Percentiles rank a stretch among this genome's conserved stretches.
These are phyloP conservation scores for Sesamia inferens DNA, from an alignment of 2,888 invertebrate genomes.

Conservation along the genomic window DNA sequence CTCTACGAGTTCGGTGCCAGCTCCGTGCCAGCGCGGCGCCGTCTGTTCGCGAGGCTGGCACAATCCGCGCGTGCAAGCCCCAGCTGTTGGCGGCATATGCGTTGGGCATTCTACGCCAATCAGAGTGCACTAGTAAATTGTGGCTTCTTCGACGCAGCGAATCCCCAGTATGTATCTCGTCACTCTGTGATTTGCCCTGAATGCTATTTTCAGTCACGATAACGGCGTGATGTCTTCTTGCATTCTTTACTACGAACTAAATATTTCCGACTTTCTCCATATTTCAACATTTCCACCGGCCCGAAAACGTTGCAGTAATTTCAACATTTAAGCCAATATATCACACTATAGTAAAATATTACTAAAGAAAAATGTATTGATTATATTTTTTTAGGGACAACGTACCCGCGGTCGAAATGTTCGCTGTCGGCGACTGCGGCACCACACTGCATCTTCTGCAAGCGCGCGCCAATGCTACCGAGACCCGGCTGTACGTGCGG, in stretches of 20 bases:
- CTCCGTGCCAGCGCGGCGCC: slow-evolving; percentile 29
- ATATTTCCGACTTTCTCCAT: neutral
- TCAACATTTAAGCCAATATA: neutral
- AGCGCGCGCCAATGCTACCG: slow-evolving; percentile 15
- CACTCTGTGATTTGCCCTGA: neutral
- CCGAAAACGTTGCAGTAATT: neutral
- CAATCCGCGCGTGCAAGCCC: rapidly evolving
- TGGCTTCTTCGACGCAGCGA: slow-evolving; percentile 6
- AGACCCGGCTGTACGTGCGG: neutral
- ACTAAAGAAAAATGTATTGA: neutral
- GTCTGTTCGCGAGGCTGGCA: slow-evolving; percentile 19
- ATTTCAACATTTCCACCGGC: neutral
- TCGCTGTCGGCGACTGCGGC: neutral
- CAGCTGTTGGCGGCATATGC: neutral
- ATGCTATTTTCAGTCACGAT: neutral
- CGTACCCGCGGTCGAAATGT: neutral
- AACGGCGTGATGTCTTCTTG: neutral
- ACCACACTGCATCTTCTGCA: neutral
- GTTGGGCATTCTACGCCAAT: slow-evolving; percentile 25
- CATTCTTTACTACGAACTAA: neutral
- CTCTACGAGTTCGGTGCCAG: slow-evolving; percentile 37
- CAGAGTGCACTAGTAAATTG: neutral
- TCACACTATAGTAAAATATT: neutral
- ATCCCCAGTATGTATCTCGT: neutral
- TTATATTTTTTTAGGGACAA: neutral